These are phyloP conservation scores for Operophtera brumata DNA, from an alignment of 2,888 invertebrate genomes.

Conservation along the genomic window DNA sequence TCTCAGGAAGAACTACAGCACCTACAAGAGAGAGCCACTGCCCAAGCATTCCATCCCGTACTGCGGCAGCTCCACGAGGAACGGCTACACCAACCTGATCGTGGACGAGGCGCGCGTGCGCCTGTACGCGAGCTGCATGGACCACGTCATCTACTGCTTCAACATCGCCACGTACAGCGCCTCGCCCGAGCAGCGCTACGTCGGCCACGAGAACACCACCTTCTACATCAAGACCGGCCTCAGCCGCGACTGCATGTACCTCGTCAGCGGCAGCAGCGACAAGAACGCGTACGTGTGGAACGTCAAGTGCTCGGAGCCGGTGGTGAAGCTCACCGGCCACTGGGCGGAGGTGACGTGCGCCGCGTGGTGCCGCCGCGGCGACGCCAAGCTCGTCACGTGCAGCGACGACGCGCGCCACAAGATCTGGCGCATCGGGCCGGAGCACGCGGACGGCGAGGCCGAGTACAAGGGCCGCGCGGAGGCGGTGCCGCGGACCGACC, in stretches of 20 bases:
- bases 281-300: conserved; percentile 94
- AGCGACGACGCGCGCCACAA: conserved; percentile 90
- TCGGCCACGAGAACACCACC: conserved; percentile 88
- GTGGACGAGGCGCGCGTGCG: conserved; percentile 85
- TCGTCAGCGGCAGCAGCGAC: conserved; percentile 94
- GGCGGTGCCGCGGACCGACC: conserved; percentile 43
- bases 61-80: conserved; percentile 83
- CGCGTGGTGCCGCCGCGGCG: conserved; percentile 84
- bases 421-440: conserved; percentile 86
- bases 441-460: conserved; percentile 54
- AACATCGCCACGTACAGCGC: conserved; percentile 86
- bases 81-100: conserved; percentile 89
- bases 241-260: conserved; percentile 89
- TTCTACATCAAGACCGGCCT: conserved; percentile 93
- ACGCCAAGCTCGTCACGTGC: conserved; percentile 86
- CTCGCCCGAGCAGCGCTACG: conserved; percentile 83
- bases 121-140: conserved; percentile 93
- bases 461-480: conserved; percentile 64
- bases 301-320: conserved; percentile 82
- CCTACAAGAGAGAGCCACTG: conserved; percentile 84
- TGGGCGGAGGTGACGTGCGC: conserved; percentile 93
- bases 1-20: conserved; percentile 88
- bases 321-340: conserved; percentile 87
- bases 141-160: conserved; percentile 91
- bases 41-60: conserved; percentile 88